Evolutionary conservation across 2,888 invertebrate genomes (phyloP).

Genomic region (Cynaeus angustus): DNA sequence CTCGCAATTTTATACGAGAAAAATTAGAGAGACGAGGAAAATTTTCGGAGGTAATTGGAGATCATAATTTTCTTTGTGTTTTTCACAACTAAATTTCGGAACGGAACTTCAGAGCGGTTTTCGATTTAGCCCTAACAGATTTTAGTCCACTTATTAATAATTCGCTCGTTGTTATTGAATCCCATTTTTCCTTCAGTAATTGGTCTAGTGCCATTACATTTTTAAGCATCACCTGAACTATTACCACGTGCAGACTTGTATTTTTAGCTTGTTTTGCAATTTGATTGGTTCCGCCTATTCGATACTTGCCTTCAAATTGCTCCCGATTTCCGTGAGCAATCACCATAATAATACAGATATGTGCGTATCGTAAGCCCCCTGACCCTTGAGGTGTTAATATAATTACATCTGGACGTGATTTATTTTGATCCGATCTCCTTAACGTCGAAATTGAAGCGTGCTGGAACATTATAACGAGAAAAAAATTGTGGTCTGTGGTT

Average conservation of each 20-base stretch:
- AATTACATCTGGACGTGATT: slow-evolving; percentile 49
- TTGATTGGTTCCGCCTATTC: slow-evolving; percentile 1
- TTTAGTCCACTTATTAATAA: too few species aligned
- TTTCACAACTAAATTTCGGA: too few species aligned
- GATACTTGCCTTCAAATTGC: slow-evolving; percentile 42
- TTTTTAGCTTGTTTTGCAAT: slow-evolving; percentile 10
- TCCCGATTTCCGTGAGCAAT: slow-evolving; percentile 49
- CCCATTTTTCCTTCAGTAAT: too few species aligned
- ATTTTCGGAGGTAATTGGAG: not conserved
- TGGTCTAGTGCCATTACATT: too few species aligned
- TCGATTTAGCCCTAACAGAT: too few species aligned
- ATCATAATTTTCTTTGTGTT: too few species aligned
- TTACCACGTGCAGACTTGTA: not conserved
- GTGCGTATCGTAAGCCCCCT: slow-evolving; percentile 36
- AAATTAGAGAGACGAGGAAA: not conserved
- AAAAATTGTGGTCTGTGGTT: slow-evolving; percentile 45
- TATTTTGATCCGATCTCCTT: slow-evolving; percentile 42
- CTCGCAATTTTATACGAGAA: slow-evolving; percentile 34
- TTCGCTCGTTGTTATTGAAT: too few species aligned
- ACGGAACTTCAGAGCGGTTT: too few species aligned
- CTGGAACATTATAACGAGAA: slow-evolving; percentile 26
- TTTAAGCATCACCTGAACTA: too few species aligned
- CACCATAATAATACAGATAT: slow-evolving; percentile 45
- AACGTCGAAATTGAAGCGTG: slow-evolving; percentile 45
- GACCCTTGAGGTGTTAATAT: slow-evolving; percentile 49